Evolutionary conservation across 2,797 vertebrate species (phyloP), one percentile per base, ranked within the genome.

Genomic region (Helostoma temminkii): DNA sequence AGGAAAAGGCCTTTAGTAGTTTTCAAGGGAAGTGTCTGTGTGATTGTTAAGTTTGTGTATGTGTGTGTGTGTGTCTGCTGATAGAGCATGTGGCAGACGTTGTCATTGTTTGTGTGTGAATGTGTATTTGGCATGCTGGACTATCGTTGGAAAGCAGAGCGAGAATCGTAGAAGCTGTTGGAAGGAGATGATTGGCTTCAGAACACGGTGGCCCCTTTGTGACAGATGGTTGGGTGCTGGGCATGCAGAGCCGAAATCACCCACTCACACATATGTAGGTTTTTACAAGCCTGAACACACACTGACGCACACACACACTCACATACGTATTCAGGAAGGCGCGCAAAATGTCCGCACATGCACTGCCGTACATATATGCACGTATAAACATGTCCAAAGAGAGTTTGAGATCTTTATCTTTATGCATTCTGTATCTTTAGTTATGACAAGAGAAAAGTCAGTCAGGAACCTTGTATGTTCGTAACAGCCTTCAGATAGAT

Each of bases 181-280:
- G 92, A 94, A 88, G 87, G 91, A 94, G 93, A 94, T 93, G 93
- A 94, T 95, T 96, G 94, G 92, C 93, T 94, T 93, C 91, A 92
- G 94, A 94, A 95, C 93, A 92, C 89, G 94, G 88, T 94, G 93
- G 94, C 94, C 94, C 89, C 94, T 95, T 90, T 77, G 91, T 91
- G 89, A 95, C 96, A 98, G 96, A 98, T 97, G 96, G 96, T 94
- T 91, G 93, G 95, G 95, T 95, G 91, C 89, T 92, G 94, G 94
- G 94, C 94, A 95, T 90, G 94, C 94, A 82, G 92, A 91, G 91
- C 91, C 71, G 91, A 88, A 89, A 84, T 86, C 90, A 89, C 88
- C 84, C 91, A 88, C 90, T 80, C 87, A 74, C 87, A 87, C 86
- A 87, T 88, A 88, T 88, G 87, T 84, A 74, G 78, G 63, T 80